These are phyloP conservation scores for Calyptommatus sinebrachiatus DNA, from an alignment of 2,113 vertebrate genomes.

Conservation along the genomic window DNA sequence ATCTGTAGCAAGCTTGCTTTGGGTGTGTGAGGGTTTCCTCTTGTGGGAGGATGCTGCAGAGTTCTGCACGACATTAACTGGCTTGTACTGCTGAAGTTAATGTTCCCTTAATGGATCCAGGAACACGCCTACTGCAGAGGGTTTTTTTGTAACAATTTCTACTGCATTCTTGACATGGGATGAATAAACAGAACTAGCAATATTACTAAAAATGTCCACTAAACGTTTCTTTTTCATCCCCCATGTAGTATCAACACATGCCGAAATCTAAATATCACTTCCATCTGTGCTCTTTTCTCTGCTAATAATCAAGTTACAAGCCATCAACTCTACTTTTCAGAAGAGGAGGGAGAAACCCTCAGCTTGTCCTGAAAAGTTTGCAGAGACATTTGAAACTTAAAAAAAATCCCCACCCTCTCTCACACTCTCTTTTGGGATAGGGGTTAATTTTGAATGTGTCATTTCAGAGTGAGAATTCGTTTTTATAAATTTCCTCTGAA, in stretches of 20 bases:
- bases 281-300: constrained; percentile 50
- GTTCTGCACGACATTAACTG: not conserved
- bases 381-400: constrained; percentile 60
- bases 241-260: constrained; percentile 45
- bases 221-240: constrained; percentile 57
- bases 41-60: not conserved
- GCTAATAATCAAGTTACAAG: constrained; percentile 64
- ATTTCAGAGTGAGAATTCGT: too few relatives aligned
- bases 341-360: not conserved
- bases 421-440: too few relatives aligned
- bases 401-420: too few relatives aligned
- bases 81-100: not conserved
- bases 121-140: not conserved
- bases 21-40: not conserved
- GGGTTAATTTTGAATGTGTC: too few relatives aligned
- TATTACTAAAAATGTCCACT: constrained; percentile 51
- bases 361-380: constrained; percentile 56
- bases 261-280: constrained; percentile 49
- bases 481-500: too few relatives aligned
- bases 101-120: not conserved
- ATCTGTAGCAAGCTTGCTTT: not conserved
- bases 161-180: constrained; percentile 15
- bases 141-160: not conserved
- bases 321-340: constrained; percentile 63
- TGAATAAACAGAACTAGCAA: constrained; percentile 32